These are phyloP conservation scores for Allacma fusca DNA, from an alignment of 2,888 invertebrate genomes.

Conservation along the genomic window DNA sequence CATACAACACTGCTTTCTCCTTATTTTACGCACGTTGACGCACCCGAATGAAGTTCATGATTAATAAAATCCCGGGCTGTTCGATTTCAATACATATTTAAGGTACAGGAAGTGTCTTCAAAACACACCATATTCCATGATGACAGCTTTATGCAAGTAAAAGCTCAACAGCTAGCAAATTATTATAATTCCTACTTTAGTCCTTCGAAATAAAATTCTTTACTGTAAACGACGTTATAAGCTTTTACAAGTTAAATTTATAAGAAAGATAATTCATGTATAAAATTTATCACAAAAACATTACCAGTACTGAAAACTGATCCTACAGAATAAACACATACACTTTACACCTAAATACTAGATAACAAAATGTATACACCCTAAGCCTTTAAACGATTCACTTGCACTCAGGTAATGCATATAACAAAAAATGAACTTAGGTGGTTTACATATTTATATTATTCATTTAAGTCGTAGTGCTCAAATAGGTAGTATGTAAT, in stretches of 20 bases:
- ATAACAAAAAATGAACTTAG: neutral
- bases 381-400: slow-evolving; percentile 1
- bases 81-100: too few relatives aligned
- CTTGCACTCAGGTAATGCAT: slow-evolving; percentile 1
- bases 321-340: slow-evolving; percentile 10
- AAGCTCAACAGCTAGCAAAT: neutral
- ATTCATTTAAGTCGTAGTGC: slow-evolving; percentile 16
- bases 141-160: neutral
- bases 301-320: slow-evolving; percentile 23
- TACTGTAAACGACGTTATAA: neutral
- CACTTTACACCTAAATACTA: neutral
- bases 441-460: neutral
- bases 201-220: slow-evolving; percentile 13
- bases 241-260: slow-evolving; percentile 25
- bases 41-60: too few relatives aligned
- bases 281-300: slow-evolving; percentile 41
- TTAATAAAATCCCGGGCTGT: too few relatives aligned
- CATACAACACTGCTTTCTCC: too few relatives aligned
- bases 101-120: too few relatives aligned
- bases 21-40: too few relatives aligned
- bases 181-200: slow-evolving; percentile 1
- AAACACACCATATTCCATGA: too few relatives aligned
- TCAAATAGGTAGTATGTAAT: neutral
- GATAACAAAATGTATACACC: slow-evolving; percentile 18
- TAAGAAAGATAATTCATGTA: slow-evolving; percentile 33